Evolutionary conservation across 1,140 invertebrate species (phyloP).

Genomic region (Macrostomum lignano): DNA sequence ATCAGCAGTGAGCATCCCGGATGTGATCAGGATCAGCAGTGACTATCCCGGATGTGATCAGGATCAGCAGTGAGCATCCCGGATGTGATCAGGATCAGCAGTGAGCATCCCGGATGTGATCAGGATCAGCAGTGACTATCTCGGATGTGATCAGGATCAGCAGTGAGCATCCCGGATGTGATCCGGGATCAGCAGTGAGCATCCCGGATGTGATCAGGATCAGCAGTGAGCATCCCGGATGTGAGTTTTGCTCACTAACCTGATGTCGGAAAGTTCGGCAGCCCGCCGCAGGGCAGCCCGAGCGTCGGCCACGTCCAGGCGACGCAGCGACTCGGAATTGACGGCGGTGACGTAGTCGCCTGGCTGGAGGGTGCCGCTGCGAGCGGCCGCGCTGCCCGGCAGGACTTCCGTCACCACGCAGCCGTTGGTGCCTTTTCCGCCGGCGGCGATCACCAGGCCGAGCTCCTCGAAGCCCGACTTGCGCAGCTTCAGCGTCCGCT

Average conservation of each 20-base stretch:
- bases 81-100: no score
- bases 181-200: no score
- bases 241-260: slow-evolving; percentile 27
- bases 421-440: slow-evolving; percentile 37
- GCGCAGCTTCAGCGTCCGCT: slow-evolving; percentile 34
- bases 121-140: no score
- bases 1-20: no score
- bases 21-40: no score
- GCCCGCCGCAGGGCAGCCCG: slow-evolving; percentile 35
- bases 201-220: no score
- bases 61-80: no score
- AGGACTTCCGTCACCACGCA: slow-evolving; percentile 34
- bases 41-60: no score
- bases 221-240: no score
- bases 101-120: no score
- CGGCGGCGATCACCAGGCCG: slow-evolving; percentile 25
- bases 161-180: no score
- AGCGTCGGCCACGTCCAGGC: slow-evolving; percentile 35
- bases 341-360: slow-evolving; percentile 31
- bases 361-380: slow-evolving; percentile 33
- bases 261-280: slow-evolving; percentile 33
- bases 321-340: slow-evolving; percentile 38
- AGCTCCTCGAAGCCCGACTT: slow-evolving; percentile 33
- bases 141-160: no score
- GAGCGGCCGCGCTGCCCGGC: slow-evolving; percentile 30